Conservation (phyloP, 1,140 invertebrate species). For the Trachelipus rathkii region DNA sequence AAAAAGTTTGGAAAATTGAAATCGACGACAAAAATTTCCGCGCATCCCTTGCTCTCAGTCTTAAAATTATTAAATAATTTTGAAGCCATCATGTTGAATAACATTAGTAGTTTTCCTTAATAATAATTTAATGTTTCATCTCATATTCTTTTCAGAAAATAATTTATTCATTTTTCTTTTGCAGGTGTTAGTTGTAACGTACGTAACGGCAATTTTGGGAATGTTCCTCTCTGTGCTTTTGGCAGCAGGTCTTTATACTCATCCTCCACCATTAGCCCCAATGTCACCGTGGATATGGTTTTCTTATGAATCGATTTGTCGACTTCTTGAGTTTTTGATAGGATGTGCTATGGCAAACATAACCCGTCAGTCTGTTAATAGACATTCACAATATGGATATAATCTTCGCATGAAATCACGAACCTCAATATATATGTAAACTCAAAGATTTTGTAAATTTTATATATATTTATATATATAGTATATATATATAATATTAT, state of each 20-base stretch:
- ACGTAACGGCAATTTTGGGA: conserved; percentile 56
- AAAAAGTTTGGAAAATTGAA: too few relatives aligned
- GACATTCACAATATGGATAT: conserved; percentile 56
- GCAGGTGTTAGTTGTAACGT: conserved; percentile 55
- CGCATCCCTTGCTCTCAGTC: too few relatives aligned
- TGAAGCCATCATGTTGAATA: too few relatives aligned
- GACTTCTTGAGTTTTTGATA: conserved; percentile 53
- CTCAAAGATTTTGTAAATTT: too few relatives aligned
- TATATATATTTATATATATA: too few relatives aligned
- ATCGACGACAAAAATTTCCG: too few relatives aligned
- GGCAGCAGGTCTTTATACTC: conserved; percentile 54
- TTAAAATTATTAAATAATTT: too few relatives aligned
- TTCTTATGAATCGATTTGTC: conserved; percentile 56
- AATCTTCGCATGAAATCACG: conserved; percentile 52
- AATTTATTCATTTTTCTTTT: background rate
- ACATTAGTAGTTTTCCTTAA: too few relatives aligned
- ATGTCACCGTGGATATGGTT: conserved; percentile 54
- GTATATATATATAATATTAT: too few relatives aligned
- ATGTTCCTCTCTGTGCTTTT: conserved; percentile 56
- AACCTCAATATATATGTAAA: background rate
- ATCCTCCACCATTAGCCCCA: conserved; percentile 49
- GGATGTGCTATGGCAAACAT: conserved; percentile 60
- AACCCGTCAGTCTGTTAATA: conserved; percentile 59
- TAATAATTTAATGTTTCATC: too few relatives aligned
- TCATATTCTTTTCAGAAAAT: too few relatives aligned